Evolutionary conservation across 2,888 invertebrate genomes (phyloP), one percentile per base, ranked within the genome.

Genomic region (Dichetophora obliterata): DNA sequence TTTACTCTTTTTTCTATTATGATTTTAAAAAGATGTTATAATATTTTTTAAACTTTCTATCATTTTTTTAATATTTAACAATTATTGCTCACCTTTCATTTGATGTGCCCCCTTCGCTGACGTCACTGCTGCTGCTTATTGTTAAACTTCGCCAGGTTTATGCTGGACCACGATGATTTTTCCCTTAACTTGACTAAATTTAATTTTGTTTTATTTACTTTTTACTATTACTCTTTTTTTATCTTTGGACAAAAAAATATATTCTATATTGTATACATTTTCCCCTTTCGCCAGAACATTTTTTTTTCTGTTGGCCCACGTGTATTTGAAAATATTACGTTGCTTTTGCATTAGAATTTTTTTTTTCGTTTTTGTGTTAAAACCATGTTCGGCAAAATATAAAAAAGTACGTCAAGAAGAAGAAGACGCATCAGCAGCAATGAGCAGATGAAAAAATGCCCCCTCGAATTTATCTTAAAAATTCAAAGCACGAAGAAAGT

Each of bases 401-500:
- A 75, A 79, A 78, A 74, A 48, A 52, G 43, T 27, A 22, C 50
- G 31, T 4, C 48, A 27, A 50, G 73, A 79, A 80, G 77, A 78
- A 75, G 79, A 78, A 80, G 66, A 54, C 78, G 68, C 76, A 80
- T 31, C 79, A 80, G 66, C 59, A 79, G 68, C 76, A 80, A 75
- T 43, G 54, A 52, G 68, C 69, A 59, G 65, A 77, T 31, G 71
- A 65, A 76, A 16, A 82, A 85, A 84, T 82, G 82, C 84, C 83
- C 87, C 85, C 85, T 85, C 81, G 85, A 86, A 86, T 86, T 86
- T 83, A 84, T 86, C 86, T 88, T 88, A 87, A 88, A 88, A 88
- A 88, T 88, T 88, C 88, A 88, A 87, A 87, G 86, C 88, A 88
- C 88, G 88, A 86, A 87, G 84, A 87, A 88, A 86, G 87, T 88